Base-by-base conservation (phyloP, 2,888 invertebrate species). In the Micropterix aruncella region DNA sequence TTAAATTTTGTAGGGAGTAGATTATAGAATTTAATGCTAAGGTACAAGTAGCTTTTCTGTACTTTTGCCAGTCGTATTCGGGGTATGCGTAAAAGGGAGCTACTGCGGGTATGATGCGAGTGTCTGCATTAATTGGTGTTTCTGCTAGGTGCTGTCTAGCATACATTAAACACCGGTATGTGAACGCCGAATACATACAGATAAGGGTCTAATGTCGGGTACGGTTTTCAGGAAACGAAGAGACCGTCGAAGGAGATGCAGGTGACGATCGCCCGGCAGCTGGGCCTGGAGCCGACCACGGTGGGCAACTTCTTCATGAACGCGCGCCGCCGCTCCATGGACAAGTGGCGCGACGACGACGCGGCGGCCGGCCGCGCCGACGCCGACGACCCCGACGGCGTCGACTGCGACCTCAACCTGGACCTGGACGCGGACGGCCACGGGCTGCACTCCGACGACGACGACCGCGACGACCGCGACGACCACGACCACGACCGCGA, bases 231-330 rank as follows among this genome's bases (percentile, higher is more conserved):
- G 91, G 97, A 97, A 79, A 97, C 97, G 49, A 97, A 97, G 68
- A 79, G 97, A 68, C 97, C 97, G 55, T 95, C 94, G 54, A 97
- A 97, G 73, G 97, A 97, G 73, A 97, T 97, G 96, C 97, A 97
- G 74, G 94, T 96, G 58, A 96, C 96, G 57, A 97, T 97, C 72
- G 96, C 96, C 18, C 78, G 96, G 54, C 96, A 97, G 63, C 73
- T 97, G 56, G 95, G 96, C 50, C 75, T 97, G 53, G 95, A 96
- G 62, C 94, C 96, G 44, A 94, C 94, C 44, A 97, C 97, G 9
- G 96, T 97, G 47, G 96, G 97, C 42, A 99, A 99, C 66, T 99
- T 99, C 77, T 99, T 99, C 74, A 99, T 99, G 99, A 99, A 99
- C 67, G 99, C 99, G n/a, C 77, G 97, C 48, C 79, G 99, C 54